Evolutionary conservation across 1,140 invertebrate genomes (phyloP), one percentile per base, ranked within the genome.

Genomic region (Ips nitidus): DNA sequence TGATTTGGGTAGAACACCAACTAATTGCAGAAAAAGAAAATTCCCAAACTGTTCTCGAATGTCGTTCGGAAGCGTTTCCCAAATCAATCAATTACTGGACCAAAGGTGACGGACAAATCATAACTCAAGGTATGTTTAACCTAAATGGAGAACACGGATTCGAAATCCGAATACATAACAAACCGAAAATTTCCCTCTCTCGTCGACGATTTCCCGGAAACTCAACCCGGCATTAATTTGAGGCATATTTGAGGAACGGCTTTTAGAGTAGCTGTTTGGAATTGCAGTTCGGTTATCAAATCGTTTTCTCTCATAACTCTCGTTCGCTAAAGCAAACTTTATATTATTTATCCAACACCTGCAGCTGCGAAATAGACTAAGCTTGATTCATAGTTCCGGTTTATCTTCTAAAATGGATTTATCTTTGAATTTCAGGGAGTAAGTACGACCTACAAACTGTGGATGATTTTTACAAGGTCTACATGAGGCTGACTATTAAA

Each of bases 21-120:
- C 80, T 93, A 40, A 90, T 93, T 2, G 91, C 91, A 1, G 91
- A 89, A 5, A 86, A 86, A 40, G 81, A 90, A 69, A 90, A 89
- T 3, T 87, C 91, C 63, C 84, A 88, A 75, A 84, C 92, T 71
- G 52, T 65, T n/a, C 89, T 88, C 0, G 79, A 94, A 75, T 95
- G 93, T 75, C 86, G 89, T 72, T 93, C 91, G 0, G 93, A 95
- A 80, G 92, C 92, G 1, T 94, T 88, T 83, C 93, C 93, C 1
- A 93, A 92, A 77, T 92, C 93, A 36, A 91, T 94, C 58, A 93
- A 92, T 78, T 93, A 93, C 78, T 93, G 91, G 91, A 92, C 89
- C 37, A 84, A 86, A 71, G 89, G 92, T 69, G 87, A 86, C 43
- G 89, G 90, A 58, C 89, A 91, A 77, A 92, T 91, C 73, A 89